Percentiles rank a stretch among this genome's conserved stretches.
These are phyloP conservation scores for Rhabdophis nuchalis DNA, from an alignment of 2,797 vertebrate genomes.

Conservation along the genomic window DNA sequence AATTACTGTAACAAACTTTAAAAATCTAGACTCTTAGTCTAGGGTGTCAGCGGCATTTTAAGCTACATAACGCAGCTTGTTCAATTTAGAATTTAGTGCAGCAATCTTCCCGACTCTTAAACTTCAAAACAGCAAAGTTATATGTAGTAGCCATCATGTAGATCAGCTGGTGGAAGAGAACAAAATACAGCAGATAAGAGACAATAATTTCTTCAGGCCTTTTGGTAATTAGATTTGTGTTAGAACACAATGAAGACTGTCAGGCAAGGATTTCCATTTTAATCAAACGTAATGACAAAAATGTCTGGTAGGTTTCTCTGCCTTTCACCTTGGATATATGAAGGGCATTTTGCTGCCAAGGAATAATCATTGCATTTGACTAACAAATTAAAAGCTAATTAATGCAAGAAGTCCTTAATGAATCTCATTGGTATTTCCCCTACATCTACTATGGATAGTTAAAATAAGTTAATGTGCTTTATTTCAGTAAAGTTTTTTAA, in stretches of 20 bases:
- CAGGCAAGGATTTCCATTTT: constrained; percentile 47
- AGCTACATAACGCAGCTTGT: constrained; percentile 78
- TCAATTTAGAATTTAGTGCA: constrained; percentile 98
- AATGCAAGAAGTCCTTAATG: constrained; percentile 3
- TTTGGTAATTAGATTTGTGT: constrained; percentile 47
- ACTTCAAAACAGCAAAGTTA: constrained; percentile 99
- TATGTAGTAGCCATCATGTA: constrained; percentile 99
- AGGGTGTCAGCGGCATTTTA: constrained; percentile 85
- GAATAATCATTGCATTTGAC: not conserved
- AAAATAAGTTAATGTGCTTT: constrained; percentile 10
- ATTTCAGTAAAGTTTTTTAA: constrained; percentile 13
- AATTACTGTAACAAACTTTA: constrained; percentile 78
- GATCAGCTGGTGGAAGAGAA: constrained; percentile 99
- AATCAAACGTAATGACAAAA: not conserved
- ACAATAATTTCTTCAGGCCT: constrained; percentile 60
- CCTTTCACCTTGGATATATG: not conserved
- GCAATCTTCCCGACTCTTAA: constrained; percentile 99
- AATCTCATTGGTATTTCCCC: not conserved
- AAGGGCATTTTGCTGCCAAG: not conserved
- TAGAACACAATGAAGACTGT: constrained; percentile 40
- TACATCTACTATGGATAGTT: not conserved
- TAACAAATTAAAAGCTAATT: constrained; percentile 29
- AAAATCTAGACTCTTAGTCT: constrained; percentile 83
- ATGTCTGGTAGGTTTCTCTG: not conserved
- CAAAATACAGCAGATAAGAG: constrained; percentile 78